phyloP scores from a whole-genome alignment of 1,140 invertebrate genomes.

The Philotrypesis tridentata region DNA sequence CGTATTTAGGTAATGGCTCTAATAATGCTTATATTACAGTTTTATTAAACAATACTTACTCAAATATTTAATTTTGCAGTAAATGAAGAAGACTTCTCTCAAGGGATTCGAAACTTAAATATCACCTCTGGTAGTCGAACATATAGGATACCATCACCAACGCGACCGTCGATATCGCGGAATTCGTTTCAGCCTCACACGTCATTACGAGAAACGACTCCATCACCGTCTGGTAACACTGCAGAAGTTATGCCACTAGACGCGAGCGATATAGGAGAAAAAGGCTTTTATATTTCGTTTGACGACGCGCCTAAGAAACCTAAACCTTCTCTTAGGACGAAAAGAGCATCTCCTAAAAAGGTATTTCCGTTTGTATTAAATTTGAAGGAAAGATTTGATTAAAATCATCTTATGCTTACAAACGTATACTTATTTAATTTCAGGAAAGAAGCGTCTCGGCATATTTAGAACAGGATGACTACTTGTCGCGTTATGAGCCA shows the following conservation, averaged over 20 bases:
- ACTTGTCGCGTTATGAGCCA: conserved; percentile 61
- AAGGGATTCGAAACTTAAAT: conserved; percentile 82
- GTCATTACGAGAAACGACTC: conserved; percentile 69
- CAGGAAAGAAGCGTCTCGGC: conserved; percentile 67
- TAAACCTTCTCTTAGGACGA: conserved; percentile 87
- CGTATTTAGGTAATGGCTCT: conserved; percentile 85
- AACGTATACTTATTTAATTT: conserved; percentile 22
- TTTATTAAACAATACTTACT: conserved; percentile 45
- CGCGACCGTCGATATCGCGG: conserved; percentile 81
- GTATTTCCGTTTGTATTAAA: conserved; percentile 65
- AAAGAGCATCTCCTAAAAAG: conserved; percentile 85
- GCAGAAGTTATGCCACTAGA: conserved; percentile 68
- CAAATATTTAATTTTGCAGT: conserved; percentile 57
- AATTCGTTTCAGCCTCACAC: conserved; percentile 82
- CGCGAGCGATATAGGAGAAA: conserved; percentile 78
- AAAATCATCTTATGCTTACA: neutral
- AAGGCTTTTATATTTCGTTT: conserved; percentile 97
- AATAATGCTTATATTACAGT: neutral
- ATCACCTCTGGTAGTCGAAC: conserved; percentile 91
- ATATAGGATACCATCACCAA: conserved; percentile 88
- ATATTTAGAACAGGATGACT: conserved; percentile 67
- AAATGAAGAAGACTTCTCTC: conserved; percentile 75
- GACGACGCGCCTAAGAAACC: conserved; percentile 90
- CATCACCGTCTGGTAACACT: conserved; percentile 64
- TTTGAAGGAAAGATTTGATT: conserved; percentile 4